Evolutionary conservation across 2,113 vertebrate species (phyloP).

Genomic region (Prolemur simus): DNA sequence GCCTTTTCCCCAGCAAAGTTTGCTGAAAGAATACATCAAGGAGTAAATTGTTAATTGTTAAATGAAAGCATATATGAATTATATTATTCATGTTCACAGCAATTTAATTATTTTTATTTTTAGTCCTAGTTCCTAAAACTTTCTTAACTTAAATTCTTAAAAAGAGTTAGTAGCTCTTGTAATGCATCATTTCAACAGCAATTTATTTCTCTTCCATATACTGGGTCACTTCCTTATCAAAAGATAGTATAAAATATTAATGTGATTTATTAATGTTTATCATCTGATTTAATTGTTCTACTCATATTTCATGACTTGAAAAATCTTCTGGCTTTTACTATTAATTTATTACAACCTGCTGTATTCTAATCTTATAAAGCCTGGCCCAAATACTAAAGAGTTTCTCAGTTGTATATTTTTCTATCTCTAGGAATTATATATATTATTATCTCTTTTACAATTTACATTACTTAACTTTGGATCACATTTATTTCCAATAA

Average conservation of each 20-base stretch:
- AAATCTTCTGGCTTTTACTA: slow-evolving; percentile 2
- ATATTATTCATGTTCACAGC: background rate
- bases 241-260: background rate
- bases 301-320: slow-evolving; percentile 1
- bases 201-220: background rate
- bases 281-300: background rate
- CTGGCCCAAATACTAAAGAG: background rate
- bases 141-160: background rate
- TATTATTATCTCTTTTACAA: background rate
- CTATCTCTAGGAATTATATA: background rate
- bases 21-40: background rate
- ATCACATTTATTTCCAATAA: slow-evolving; percentile 2
- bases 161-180: background rate
- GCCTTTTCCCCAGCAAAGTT: background rate
- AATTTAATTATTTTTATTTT: background rate
- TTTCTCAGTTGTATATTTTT: background rate
- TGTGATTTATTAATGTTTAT: background rate
- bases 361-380: background rate
- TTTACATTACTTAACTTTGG: background rate
- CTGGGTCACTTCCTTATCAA: background rate
- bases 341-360: background rate
- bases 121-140: background rate
- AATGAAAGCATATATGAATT: background rate
- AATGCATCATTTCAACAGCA: background rate
- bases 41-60: background rate